Evolutionary conservation across 2,888 invertebrate genomes (phyloP).

Genomic region (Chaitophorus viminalis): DNA sequence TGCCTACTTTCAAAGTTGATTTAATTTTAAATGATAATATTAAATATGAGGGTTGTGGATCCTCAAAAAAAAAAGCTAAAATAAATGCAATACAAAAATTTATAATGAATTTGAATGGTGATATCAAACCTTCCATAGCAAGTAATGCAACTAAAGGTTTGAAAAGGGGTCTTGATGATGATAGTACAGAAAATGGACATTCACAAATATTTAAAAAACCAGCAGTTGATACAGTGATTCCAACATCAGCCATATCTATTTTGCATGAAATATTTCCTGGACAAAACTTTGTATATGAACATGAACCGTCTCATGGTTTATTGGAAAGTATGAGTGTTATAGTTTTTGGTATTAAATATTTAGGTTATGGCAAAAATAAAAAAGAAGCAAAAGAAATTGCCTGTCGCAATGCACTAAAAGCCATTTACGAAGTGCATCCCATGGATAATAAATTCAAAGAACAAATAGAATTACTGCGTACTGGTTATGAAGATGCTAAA

Average conservation of each 20-base stretch:
- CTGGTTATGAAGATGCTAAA: conserved; percentile 33
- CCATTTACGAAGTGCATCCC: background rate
- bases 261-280: conserved; percentile 37
- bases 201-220: background rate
- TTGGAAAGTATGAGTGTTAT: conserved; percentile 34
- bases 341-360: conserved; percentile 32
- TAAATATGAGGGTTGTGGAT: conserved; percentile 4
- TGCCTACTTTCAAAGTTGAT: conserved; percentile 31
- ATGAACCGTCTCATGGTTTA: conserved; percentile 24
- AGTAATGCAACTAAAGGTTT: background rate
- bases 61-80: conserved; percentile 58
- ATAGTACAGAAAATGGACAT: background rate
- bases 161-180: background rate
- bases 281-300: background rate
- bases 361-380: conserved; percentile 41
- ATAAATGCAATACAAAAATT: conserved; percentile 26
- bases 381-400: conserved; percentile 59
- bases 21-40: background rate
- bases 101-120: background rate
- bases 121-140: background rate
- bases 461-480: conserved; percentile 28
- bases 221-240: background rate
- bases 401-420: conserved; percentile 51
- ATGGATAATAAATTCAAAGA: conserved; percentile 32
- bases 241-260: conserved; percentile 42